Conservation (phyloP, 2,888 invertebrate species). For the Eristalinus aeneus region DNA sequence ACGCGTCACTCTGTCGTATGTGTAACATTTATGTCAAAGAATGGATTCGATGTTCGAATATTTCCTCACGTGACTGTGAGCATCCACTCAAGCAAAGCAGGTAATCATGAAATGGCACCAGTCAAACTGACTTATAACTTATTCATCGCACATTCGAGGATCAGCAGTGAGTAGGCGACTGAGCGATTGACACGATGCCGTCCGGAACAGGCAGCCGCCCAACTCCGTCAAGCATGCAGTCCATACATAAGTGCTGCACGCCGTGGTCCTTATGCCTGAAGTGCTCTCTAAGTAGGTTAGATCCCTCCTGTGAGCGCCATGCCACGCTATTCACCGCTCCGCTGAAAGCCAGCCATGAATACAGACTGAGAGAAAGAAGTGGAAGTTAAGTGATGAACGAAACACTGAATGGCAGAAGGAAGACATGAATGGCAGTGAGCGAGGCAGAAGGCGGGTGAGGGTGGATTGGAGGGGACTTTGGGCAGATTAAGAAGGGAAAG, state of each 20-base stretch:
- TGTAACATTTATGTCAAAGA: background rate
- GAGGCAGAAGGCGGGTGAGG: background rate
- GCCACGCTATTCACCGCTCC: background rate
- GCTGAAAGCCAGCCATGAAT: conserved; percentile 24
- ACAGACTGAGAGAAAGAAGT: background rate
- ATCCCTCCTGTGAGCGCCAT: conserved; percentile 34
- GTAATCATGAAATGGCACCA: conserved; percentile 30
- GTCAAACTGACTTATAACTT: conserved; percentile 41
- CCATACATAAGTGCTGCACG: conserved; percentile 33
- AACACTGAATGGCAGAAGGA: conserved; percentile 23
- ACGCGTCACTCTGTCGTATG: background rate
- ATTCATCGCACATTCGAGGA: conserved; percentile 42
- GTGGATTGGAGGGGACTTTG: conserved; percentile 5
- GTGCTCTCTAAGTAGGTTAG: conserved; percentile 57
- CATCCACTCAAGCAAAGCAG: background rate
- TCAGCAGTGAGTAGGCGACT: background rate
- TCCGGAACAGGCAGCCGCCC: background rate
- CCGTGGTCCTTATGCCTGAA: conserved; percentile 24
- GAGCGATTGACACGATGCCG: background rate
- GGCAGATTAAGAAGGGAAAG: conserved; percentile 45
- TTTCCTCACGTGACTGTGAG: background rate
- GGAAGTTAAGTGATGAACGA: conserved; percentile 33
- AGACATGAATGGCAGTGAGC: background rate
- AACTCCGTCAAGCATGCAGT: conserved; percentile 8
- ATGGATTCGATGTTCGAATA: background rate